Base-by-base conservation (phyloP, 2,113 vertebrate genomes). In the Ammodytes marinus region DNA sequence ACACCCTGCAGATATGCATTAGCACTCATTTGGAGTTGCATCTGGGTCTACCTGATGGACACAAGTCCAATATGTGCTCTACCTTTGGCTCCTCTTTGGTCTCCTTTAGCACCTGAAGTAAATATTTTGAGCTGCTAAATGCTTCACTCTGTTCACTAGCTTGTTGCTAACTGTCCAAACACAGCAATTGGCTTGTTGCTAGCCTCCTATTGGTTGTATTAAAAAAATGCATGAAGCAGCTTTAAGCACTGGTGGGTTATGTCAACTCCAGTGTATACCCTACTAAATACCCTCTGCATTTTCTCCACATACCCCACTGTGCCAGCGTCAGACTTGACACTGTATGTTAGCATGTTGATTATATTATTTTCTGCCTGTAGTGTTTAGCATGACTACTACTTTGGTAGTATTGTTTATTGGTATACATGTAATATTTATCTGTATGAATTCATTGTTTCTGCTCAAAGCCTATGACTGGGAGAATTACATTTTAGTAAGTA, bases 51-150 rank as follows among this genome's bases (percentile, higher is more conserved):
- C n/a, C 37, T 17, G 39, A 49, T 40, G 27, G 46, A 47, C 39
- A 0, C 0, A 58, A 47, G 15, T 49, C n/a, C 37, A 77, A 43
- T 68, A 77, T 77, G 68, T 76, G 27, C 10, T 37, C 13, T 75
- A 14, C 13, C n/a, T 37, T 55, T 7, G 5, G 9, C 14, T 40
- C 5, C 19, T 19, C 14, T 57, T 47, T 75, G 42, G 15, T 47
- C 46, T n/a, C 35, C 10, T n/a, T 5, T 15, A 6, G 45, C 42
- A n/a, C 37, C 14, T 60, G 14, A 15, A 63, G 4, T 8, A 63
- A 8, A 19, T n/a, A 27, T 1, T 27, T 27, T 27, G 27, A 1
- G 27, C 27, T 27, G 27, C 27, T 27, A 27, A 27, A 27, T 27
- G 27, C 27, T 27, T 27, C 27, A 27, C 27, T 27, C 1, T 27